Evolutionary conservation across 2,797 vertebrate genomes (phyloP), one percentile per base, ranked within the genome.

Genomic region (Borostomias antarcticus): DNA sequence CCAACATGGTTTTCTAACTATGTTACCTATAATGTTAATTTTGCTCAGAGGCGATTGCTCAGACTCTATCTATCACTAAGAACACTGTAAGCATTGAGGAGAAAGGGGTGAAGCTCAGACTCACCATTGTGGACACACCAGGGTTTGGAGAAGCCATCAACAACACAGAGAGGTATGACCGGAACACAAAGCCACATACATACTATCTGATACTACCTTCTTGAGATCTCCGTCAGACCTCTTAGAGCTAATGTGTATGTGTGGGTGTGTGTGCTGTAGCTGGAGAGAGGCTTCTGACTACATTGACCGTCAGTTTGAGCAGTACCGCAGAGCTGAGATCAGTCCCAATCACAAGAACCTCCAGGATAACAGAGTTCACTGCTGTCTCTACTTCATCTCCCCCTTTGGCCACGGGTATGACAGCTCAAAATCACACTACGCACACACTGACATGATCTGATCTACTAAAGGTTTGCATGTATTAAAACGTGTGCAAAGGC

Each of bases 331-430:
- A 73, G 94, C 95, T 1, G 95, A 96, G 84, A 95, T 93, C 0
- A 93, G 95, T 1, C 66, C 95, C 58, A 94, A 95, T 85, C 82
- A 94, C 70, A 94, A 93, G 75, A 96, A 95, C 86, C 94, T 95
- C 53, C 93, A 94, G 80, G 95, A 96, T 72, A 91, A 94, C 73
- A 85, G 95, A 56, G 94, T 96, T 37, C 94, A 96, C 80, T 95
- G 94, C 88, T 93, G 93, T 66, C 92, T 96, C 68, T 95, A 95
- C 76, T 95, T 95, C 83, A 90, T 96, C 78, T 94, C 94, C 2
- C 93, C 94, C 0, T 93, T 89, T n/a, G 94, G 93, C 51, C 90
- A 94, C 4, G 93, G 95, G 95, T 96, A 66, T 13, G 21, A 64
- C 17, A 25, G 13, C 8, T n/a, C n/a, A n/a, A n/a, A n/a, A n/a